These are phyloP conservation scores for Pungitius pungitius DNA, from an alignment of 2,113 vertebrate genomes.

Conservation along the genomic window DNA sequence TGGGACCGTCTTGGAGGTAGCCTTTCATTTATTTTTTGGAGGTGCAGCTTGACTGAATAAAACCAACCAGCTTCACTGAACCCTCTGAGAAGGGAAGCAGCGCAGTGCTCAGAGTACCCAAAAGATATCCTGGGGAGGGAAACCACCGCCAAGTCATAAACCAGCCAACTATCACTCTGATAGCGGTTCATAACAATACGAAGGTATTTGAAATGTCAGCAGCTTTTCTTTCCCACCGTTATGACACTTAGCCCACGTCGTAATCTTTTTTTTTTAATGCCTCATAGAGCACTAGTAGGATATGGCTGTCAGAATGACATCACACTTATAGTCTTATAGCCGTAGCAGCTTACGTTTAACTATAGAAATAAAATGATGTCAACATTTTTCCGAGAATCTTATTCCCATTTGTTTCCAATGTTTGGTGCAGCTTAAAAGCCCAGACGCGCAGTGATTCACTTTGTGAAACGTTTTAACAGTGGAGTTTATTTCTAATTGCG, in stretches of 20 bases:
- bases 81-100: slow-evolving; percentile 26
- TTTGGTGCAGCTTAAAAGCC: background rate
- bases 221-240: background rate
- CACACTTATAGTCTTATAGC: background rate
- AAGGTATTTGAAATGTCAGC: background rate
- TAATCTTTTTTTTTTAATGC: background rate
- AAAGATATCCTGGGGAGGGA: slow-evolving; percentile 16
- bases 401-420: background rate
- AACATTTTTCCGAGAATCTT: background rate
- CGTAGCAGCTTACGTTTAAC: background rate
- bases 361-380: background rate
- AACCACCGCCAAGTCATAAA: slow-evolving; percentile 26
- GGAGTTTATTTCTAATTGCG: slow-evolving; percentile 3
- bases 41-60: slow-evolving; percentile 47
- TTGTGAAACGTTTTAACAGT: background rate
- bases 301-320: background rate
- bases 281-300: background rate
- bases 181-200: background rate
- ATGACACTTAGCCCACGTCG: background rate
- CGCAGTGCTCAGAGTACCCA: background rate
- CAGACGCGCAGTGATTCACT: background rate
- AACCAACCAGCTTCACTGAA: slow-evolving; percentile 8
- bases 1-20: slow-evolving; percentile 26
- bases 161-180: slow-evolving; percentile 21
- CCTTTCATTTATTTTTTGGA: slow-evolving; percentile 42